phyloP scores from a whole-genome alignment of 2,113 vertebrate genomes.

The Drymodes brunneopygia region DNA sequence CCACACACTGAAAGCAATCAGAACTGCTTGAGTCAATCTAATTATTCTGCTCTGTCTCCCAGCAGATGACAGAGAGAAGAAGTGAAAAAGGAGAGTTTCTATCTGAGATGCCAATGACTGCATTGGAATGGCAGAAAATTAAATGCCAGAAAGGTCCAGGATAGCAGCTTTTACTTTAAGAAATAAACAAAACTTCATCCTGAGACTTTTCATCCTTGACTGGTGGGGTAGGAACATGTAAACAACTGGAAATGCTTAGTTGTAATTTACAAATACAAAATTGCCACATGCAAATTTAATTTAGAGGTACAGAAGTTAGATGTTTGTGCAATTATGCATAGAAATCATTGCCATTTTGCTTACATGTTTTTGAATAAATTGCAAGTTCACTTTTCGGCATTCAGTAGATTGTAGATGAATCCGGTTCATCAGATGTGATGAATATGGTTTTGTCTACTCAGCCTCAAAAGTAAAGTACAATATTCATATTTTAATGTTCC shows the following conservation, averaged over 20 bases:
- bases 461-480: neutral
- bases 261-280: neutral
- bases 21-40: slow-evolving; percentile 40
- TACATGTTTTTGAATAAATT: neutral
- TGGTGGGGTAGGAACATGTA: neutral
- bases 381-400: neutral
- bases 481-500: neutral
- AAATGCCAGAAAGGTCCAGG: slow-evolving; percentile 5
- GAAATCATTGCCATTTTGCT: neutral
- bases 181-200: neutral
- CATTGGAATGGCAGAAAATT: slow-evolving; percentile 47
- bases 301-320: neutral
- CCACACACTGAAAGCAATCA: slow-evolving; percentile 43
- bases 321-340: neutral
- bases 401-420: neutral
- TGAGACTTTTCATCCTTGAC: slow-evolving; percentile 21
- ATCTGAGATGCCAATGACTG: neutral
- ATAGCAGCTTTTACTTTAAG: slow-evolving; percentile 41
- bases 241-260: neutral
- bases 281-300: neutral
- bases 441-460: neutral
- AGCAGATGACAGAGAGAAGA: slow-evolving; percentile 14
- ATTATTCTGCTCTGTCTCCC: slow-evolving; percentile 29
- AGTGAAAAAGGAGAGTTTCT: slow-evolving; percentile 20
- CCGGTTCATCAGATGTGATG: neutral